phyloP scores from a whole-genome alignment of 2,113 vertebrate species.

The Xiphophorus hellerii region DNA sequence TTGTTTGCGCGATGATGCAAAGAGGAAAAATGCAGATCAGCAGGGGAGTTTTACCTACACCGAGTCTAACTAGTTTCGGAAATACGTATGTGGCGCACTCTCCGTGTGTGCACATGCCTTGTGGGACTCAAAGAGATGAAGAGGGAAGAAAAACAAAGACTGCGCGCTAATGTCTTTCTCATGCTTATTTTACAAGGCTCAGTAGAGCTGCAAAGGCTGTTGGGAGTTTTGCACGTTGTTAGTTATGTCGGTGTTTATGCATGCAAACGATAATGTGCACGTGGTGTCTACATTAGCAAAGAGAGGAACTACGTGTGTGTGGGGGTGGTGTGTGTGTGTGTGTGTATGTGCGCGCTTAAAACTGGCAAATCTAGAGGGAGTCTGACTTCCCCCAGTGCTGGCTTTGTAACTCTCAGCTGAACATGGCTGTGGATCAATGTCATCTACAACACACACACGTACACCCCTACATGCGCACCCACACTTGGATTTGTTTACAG shows the following conservation, averaged over 20 bases:
- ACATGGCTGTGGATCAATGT: conserved; percentile 67
- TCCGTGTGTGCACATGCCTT: conserved; percentile 13
- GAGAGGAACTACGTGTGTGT: neutral
- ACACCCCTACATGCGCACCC: conserved; percentile 15
- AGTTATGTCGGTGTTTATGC: conserved; percentile 29
- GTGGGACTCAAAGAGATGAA: conserved; percentile 38
- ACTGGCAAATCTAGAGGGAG: conserved; percentile 34
- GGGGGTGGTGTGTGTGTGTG: neutral
- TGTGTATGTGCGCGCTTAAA: conserved; percentile 11
- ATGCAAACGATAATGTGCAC: conserved; percentile 24
- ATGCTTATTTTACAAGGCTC: conserved; percentile 53
- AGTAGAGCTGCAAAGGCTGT: conserved; percentile 36
- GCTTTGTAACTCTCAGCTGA: conserved; percentile 59
- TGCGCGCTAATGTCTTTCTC: conserved; percentile 44
- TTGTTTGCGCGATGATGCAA: conserved; percentile 54
- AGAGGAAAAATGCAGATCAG: conserved; percentile 57
- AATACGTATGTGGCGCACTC: conserved; percentile 31
- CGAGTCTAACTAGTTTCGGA: conserved; percentile 46
- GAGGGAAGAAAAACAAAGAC: conserved; percentile 54
- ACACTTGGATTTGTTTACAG: conserved; percentile 61
- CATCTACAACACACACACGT: conserved; percentile 27
- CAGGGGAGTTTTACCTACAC: conserved; percentile 39
- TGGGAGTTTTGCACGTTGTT: conserved; percentile 36
- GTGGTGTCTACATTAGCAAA: neutral
- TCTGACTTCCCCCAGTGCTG: conserved; percentile 48